These are phyloP conservation scores for Scaptomyza pallida DNA, from an alignment of 1,140 invertebrate genomes.

Conservation along the genomic window DNA sequence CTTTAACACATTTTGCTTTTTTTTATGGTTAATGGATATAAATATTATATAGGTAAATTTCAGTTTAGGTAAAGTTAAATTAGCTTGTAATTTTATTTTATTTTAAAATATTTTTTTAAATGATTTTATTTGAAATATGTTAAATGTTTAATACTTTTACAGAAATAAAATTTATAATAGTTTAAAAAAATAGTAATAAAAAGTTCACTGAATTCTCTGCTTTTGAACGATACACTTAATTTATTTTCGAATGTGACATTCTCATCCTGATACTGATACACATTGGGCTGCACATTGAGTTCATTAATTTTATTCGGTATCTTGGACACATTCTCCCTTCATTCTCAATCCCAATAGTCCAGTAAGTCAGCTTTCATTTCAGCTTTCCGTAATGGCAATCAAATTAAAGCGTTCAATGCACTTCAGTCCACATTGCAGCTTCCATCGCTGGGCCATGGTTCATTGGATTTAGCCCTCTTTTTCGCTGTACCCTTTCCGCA, in stretches of 20 bases:
- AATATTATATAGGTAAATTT: no score
- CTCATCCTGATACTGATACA: neutral
- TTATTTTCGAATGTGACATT: slow-evolving; percentile 37
- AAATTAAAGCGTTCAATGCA: slow-evolving; percentile 64
- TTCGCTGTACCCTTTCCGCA: neutral
- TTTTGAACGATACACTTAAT: slow-evolving; percentile 30
- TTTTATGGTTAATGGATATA: no score
- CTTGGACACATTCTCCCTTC: slow-evolving; percentile 25
- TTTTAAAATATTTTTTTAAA: no score
- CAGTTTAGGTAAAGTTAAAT: no score
- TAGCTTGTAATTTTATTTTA: no score
- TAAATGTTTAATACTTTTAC: no score
- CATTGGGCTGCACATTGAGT: slow-evolving; percentile 40
- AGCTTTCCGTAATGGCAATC: slow-evolving; percentile 48
- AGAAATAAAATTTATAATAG: no score
- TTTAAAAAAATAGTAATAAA: neutral
- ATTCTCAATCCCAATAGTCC: slow-evolving; percentile 18
- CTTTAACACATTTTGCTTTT: no score
- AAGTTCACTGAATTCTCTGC: neutral
- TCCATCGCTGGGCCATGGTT: neutral
- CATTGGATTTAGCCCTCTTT: slow-evolving; percentile 17
- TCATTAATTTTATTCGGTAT: slow-evolving; percentile 63
- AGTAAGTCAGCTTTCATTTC: slow-evolving; percentile 39
- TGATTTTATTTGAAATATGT: no score
- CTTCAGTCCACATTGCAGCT: slow-evolving; percentile 25